Evolutionary conservation across 2,888 invertebrate genomes (phyloP), one percentile per base, ranked within the genome.

Genomic region (Griposia aprilina): DNA sequence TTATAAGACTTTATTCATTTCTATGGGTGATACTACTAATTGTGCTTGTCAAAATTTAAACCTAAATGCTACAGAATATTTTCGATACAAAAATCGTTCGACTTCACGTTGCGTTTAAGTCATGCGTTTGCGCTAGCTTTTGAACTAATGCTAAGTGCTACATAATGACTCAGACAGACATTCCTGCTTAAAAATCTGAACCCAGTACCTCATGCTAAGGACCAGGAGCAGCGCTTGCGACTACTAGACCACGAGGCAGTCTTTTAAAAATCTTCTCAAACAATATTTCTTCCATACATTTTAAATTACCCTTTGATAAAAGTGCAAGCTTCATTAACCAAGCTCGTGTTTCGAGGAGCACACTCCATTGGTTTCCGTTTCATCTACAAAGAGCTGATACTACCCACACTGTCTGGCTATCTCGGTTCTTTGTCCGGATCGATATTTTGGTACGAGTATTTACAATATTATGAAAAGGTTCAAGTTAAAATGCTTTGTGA

Each of bases 291-390:
- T 45, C 17, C 17, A 77, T 41, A 26, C 13, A 74, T 72, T 72
- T 65, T 11, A 76, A 77, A 66, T 41, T 13, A 41, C 36, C 30
- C 50, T 84, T 76, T 67, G 50, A 74, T 72, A 70, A 45, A 60
- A 84, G n/a, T 57, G 73, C 69, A 76, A 60, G 87, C 50, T 55
- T 84, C 87, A 84, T 84, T 83, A 67, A 50, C 48, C 63, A 57
- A 15, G 65, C 59, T 66, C 57, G 23, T 52, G 36, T 86, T 60
- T 48, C 11, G 15, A 11, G 26, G 0, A 10, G 50, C 63, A 71
- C 84, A 71, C 80, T 67, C 66, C 75, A 84, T 80, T 84, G 87
- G 57, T 17, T 76, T 63, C 41, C 10, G 41, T 36, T 66, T 55
- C n/a, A 48, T 66, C 26, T n/a, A 76, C 75, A 84, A 83, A 83